Conservation (phyloP, 30 jellyfish, hydroid and myxozoan genomes). For the Aurelia sp. region DNA sequence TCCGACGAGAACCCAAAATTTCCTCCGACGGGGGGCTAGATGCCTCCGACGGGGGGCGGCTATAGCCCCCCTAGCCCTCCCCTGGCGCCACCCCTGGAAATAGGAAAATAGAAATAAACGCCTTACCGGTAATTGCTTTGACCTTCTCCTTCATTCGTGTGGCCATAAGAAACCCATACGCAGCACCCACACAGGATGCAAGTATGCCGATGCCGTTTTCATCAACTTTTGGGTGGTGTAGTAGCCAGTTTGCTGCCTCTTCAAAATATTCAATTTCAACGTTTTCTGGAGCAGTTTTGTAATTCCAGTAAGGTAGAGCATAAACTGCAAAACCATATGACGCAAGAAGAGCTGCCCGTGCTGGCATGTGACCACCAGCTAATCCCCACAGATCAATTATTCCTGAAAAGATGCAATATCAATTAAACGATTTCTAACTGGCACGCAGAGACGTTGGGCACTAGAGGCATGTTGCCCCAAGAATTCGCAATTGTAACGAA, state of each 20-base stretch:
- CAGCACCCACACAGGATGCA: constrained; percentile 65
- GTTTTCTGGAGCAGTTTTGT: not conserved
- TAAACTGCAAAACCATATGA: constrained; percentile 70
- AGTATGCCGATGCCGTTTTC: constrained; percentile 61
- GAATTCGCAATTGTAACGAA: too few relatives aligned
- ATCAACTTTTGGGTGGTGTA: constrained; percentile 34
- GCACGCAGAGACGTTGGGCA: too few relatives aligned
- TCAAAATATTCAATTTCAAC: constrained; percentile 63
- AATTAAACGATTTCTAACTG: too few relatives aligned
- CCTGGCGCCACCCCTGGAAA: too few relatives aligned
- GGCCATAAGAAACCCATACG: constrained; percentile 29
- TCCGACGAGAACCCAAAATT: too few relatives aligned
- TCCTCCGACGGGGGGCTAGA: too few relatives aligned
- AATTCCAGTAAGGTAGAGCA: constrained; percentile 36
- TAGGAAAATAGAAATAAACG: too few relatives aligned
- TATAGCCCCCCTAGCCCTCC: too few relatives aligned
- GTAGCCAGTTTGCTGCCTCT: constrained; percentile 73
- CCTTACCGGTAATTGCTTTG: too few relatives aligned
- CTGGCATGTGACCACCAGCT: constrained; percentile 6
- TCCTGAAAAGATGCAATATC: not conserved
- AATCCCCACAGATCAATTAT: constrained; percentile 19
- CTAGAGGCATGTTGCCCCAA: too few relatives aligned
- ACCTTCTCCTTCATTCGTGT: not conserved
- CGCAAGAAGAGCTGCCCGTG: too few relatives aligned
- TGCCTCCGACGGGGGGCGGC: too few relatives aligned